A percentile compares a stretch with the other conserved stretches of the same genome.
Evolutionary conservation across 2,113 vertebrate species (phyloP).

Genomic region (Sturnus vulgaris): DNA sequence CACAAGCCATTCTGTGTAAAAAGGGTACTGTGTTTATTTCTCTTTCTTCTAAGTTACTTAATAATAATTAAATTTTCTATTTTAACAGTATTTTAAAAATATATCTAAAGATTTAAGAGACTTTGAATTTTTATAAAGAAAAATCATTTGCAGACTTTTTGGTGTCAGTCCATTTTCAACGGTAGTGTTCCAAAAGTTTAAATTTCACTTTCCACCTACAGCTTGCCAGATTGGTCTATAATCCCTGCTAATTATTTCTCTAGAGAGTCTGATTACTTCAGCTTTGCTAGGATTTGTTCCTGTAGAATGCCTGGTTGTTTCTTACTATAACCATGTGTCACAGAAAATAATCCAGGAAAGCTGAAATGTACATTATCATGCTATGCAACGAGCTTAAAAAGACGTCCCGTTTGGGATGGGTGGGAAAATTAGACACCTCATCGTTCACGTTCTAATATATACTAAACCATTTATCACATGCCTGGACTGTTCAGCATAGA

Average conservation of each 20-base stretch:
- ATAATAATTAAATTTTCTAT: not conserved
- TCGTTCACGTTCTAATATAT: not conserved
- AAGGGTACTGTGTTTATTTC: not conserved
- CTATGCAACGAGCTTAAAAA: not conserved
- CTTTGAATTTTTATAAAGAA: not conserved
- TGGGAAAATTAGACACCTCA: not conserved
- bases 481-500: not conserved
- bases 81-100: not conserved
- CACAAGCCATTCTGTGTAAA: not conserved
- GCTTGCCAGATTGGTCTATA: not conserved
- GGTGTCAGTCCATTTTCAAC: not conserved
- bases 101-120: not conserved
- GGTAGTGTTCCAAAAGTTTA: not conserved
- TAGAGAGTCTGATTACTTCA: not conserved
- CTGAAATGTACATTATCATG: not conserved
- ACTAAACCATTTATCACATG: not conserved
- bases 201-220: not conserved
- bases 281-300: not conserved
- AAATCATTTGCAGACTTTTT: not conserved
- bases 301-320: not conserved
- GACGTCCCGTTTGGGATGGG: not conserved
- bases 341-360: not conserved
- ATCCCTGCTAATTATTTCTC: conserved; percentile 27
- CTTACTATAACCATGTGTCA: not conserved
- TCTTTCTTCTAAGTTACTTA: not conserved